These are phyloP conservation scores for Poeciliopsis gracilis DNA, from an alignment of 2,797 vertebrate genomes.

Conservation along the genomic window DNA sequence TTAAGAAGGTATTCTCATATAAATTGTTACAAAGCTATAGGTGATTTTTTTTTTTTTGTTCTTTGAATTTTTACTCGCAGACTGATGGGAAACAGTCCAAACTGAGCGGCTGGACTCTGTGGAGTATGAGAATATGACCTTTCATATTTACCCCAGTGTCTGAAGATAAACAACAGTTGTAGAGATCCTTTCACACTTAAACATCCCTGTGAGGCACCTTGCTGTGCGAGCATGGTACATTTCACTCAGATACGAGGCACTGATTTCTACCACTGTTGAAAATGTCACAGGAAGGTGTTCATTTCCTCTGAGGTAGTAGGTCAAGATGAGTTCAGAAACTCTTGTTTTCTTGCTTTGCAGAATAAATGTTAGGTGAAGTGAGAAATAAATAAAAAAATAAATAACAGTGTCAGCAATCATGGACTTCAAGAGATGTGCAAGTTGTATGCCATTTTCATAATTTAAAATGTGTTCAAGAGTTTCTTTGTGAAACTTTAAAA, in stretches of 20 bases:
- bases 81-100: conserved; percentile 17
- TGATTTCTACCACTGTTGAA: conserved; percentile 30
- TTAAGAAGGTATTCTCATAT: background rate
- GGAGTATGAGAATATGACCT: conserved; percentile 52
- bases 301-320: conserved; percentile 14
- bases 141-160: conserved; percentile 43
- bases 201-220: conserved; percentile 34
- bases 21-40: background rate
- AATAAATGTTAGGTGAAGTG: conserved; percentile 4
- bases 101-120: conserved; percentile 41
- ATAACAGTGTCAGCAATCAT: background rate
- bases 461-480: background rate
- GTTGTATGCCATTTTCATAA: background rate
- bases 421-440: background rate
- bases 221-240: conserved; percentile 28
- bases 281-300: conserved; percentile 46
- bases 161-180: conserved; percentile 34
- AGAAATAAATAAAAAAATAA: background rate
- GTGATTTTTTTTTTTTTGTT: background rate
- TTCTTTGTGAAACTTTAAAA: background rate
- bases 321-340: conserved; percentile 7
- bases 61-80: conserved; percentile 5
- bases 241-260: conserved; percentile 44
- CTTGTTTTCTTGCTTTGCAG: background rate
- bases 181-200: conserved; percentile 56